Evolutionary conservation across 1,140 invertebrate genomes (phyloP).

Genomic region (Nixonia krombeini): DNA sequence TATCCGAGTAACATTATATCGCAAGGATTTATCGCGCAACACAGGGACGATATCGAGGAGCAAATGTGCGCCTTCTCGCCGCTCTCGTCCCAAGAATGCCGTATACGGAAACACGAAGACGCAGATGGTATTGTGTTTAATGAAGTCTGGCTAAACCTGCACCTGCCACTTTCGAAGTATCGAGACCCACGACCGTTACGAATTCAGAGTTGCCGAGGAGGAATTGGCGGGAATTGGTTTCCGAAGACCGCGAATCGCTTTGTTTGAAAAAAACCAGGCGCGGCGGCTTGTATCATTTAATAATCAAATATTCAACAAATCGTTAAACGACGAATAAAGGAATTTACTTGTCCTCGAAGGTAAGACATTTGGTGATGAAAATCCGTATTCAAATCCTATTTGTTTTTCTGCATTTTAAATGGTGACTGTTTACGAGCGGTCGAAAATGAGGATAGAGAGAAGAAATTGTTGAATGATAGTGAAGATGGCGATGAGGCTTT

Average conservation of each 20-base stretch:
- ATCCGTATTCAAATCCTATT: no score
- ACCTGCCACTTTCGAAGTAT: slow-evolving; percentile 64
- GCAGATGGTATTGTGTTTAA: slow-evolving; percentile 69
- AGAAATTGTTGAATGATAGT: no score
- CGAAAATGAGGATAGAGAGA: no score
- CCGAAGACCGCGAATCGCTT: slow-evolving; percentile 23
- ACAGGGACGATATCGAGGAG: slow-evolving; percentile 15
- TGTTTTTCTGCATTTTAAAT: neutral
- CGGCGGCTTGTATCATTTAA: neutral
- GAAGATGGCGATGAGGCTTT: no score
- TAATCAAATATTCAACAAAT: no score
- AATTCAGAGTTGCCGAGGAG: slow-evolving; percentile 51
- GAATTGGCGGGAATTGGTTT: slow-evolving; percentile 57
- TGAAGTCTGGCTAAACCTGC: slow-evolving; percentile 66
- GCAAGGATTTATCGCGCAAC: slow-evolving; percentile 11
- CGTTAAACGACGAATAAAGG: no score
- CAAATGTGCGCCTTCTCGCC: slow-evolving; percentile 14
- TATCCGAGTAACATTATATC: no score
- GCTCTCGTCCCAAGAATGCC: slow-evolving; percentile 25
- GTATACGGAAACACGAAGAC: slow-evolving; percentile 62
- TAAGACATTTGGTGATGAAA: no score
- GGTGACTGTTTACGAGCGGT: neutral
- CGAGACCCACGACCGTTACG: slow-evolving; percentile 61
- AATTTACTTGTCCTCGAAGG: no score
- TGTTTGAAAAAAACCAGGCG: no score